Percentiles rank a stretch among this genome's conserved stretches.
Conservation (phyloP, 2,797 vertebrate genomes). For the Ficedula albicollis region DNA sequence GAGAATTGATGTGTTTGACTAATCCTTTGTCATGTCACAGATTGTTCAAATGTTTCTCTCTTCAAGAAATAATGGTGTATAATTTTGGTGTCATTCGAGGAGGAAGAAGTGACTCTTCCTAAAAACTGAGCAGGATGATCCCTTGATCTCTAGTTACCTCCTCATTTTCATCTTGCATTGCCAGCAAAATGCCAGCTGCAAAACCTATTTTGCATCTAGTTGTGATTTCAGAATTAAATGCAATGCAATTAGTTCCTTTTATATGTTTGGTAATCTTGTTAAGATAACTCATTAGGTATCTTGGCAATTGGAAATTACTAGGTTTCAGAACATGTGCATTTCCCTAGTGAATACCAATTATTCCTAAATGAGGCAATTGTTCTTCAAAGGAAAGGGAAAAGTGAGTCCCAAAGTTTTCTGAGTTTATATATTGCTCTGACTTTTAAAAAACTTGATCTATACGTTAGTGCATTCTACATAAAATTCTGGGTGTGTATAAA, state of each 20-base stretch:
- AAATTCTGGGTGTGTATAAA: neutral
- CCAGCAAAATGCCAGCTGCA: slow-evolving; percentile 72
- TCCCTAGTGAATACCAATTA: slow-evolving; percentile 71
- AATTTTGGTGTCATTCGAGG: slow-evolving; percentile 47
- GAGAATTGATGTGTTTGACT: neutral
- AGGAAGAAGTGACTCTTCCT: slow-evolving; percentile 57
- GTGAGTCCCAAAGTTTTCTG: slow-evolving; percentile 11
- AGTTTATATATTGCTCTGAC: neutral
- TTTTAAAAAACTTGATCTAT: slow-evolving; percentile 6
- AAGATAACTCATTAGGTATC: slow-evolving; percentile 74
- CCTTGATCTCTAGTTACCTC: slow-evolving; percentile 62
- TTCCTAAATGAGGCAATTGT: slow-evolving; percentile 68
- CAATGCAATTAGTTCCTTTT: slow-evolving; percentile 72
- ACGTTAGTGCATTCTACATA: neutral
- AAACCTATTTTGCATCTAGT: slow-evolving; percentile 67
- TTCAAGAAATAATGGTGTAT: slow-evolving; percentile 16
- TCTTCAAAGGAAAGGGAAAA: slow-evolving; percentile 54
- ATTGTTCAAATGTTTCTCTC: slow-evolving; percentile 20
- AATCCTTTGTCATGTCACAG: neutral
- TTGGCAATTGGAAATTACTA: slow-evolving; percentile 71
- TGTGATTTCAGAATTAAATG: slow-evolving; percentile 72
- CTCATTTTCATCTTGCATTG: slow-evolving; percentile 66
- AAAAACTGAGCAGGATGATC: slow-evolving; percentile 49
- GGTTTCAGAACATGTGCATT: slow-evolving; percentile 67
- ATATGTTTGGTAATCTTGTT: slow-evolving; percentile 73